These are phyloP conservation scores for Monopis laevigella DNA, from an alignment of 2,888 invertebrate genomes.

Conservation along the genomic window DNA sequence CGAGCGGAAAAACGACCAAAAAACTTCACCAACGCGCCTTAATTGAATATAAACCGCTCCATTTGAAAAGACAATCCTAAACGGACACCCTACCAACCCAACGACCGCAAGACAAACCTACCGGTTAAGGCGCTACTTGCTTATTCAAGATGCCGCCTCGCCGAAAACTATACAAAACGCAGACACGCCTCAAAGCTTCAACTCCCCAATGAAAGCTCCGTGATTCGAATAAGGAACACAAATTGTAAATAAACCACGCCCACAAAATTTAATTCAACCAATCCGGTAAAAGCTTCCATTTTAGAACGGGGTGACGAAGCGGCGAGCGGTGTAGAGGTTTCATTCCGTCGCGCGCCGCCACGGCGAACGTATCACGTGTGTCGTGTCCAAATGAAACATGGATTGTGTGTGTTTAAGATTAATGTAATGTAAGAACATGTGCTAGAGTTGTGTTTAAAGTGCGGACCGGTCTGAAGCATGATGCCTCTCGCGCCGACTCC, in stretches of 20 bases:
- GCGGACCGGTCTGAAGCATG: slow-evolving; percentile 66
- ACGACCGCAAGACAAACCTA: slow-evolving; percentile 32
- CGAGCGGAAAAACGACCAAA: slow-evolving; percentile 39
- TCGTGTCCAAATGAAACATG: slow-evolving; percentile 49
- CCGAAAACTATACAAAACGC: too few species aligned
- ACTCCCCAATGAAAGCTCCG: slow-evolving; percentile 36
- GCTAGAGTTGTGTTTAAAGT: slow-evolving; percentile 34
- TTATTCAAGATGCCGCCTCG: not conserved
- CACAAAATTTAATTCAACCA: slow-evolving; percentile 34
- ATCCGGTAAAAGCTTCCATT: slow-evolving; percentile 44
- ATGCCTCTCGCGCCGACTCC: slow-evolving; percentile 96
- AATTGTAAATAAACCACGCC: slow-evolving; percentile 36
- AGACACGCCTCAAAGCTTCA: slow-evolving; percentile 40
- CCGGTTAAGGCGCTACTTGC: slow-evolving; percentile 41
- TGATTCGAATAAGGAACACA: slow-evolving; percentile 41
- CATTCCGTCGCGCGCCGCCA: slow-evolving; percentile 64
- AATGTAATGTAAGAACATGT: not conserved
- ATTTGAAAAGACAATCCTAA: slow-evolving; percentile 39
- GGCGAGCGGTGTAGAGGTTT: slow-evolving; percentile 31
- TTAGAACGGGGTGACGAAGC: slow-evolving; percentile 40
- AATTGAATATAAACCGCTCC: slow-evolving; percentile 54
- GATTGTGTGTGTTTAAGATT: slow-evolving; percentile 54
- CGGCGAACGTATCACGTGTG: slow-evolving; percentile 58
- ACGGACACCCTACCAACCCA: slow-evolving; percentile 23
- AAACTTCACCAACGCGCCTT: slow-evolving; percentile 44